Conservation (phyloP, 2,113 vertebrate species). For the Lepidothrix coronata region DNA sequence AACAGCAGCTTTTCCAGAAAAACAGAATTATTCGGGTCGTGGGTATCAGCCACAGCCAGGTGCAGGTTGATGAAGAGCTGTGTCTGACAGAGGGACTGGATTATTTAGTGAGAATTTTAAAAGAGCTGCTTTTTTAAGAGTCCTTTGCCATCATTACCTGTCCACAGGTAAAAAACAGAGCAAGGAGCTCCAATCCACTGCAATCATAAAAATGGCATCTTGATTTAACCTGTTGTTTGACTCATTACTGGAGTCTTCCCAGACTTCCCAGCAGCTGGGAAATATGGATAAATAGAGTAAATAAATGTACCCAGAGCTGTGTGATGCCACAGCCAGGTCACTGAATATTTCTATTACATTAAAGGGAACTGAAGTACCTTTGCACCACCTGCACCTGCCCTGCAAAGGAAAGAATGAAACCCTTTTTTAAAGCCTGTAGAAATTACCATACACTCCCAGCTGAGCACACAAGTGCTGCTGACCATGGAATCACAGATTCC, state of each 20-base stretch:
- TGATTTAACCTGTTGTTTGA: not conserved
- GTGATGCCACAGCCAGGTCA: not conserved
- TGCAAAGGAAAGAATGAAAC: not conserved
- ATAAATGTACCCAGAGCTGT: not conserved
- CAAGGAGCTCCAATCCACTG: not conserved
- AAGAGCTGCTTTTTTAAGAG: not conserved
- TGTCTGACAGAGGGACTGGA: not conserved
- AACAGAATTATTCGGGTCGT: rapidly evolving
- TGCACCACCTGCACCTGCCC: not conserved
- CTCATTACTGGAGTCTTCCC: not conserved
- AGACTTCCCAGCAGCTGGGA: not conserved
- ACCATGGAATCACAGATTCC: rapidly evolving
- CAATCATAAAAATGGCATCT: not conserved
- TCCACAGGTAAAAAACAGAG: not conserved
- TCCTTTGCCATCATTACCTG: not conserved
- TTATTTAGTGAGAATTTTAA: not conserved
- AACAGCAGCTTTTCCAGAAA: not conserved
- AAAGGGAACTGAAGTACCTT: not conserved
- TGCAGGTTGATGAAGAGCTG: rapidly evolving
- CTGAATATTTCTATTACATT: rapidly evolving
- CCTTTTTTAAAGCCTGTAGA: not conserved
- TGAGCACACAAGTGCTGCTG: not conserved
- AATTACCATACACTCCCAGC: rapidly evolving
- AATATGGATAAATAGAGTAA: not conserved
- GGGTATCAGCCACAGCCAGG: rapidly evolving